Evolutionary conservation across 2,113 vertebrate genomes (phyloP).

Genomic region (Carettochelys insculpta): DNA sequence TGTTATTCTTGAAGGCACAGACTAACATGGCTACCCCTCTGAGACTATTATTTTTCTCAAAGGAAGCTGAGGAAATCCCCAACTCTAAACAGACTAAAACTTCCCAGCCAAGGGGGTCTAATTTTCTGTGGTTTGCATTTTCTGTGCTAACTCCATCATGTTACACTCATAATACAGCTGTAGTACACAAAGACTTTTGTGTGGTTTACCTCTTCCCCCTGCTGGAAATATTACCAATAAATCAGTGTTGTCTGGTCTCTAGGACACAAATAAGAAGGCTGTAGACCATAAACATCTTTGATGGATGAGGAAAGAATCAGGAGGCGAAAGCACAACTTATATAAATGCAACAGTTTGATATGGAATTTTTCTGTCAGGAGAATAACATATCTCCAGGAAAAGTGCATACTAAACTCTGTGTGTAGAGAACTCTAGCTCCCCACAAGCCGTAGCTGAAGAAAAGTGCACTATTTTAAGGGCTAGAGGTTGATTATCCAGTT

Average conservation of each 20-base stretch:
- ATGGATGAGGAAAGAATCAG: not conserved
- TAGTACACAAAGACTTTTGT: not conserved
- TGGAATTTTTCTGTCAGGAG: not conserved
- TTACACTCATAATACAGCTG: not conserved
- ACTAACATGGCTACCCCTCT: too few species aligned
- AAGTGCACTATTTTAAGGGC: not conserved
- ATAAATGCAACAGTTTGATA: not conserved
- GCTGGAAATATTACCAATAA: slow-evolving; percentile 52
- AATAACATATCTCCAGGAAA: not conserved
- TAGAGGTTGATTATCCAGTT: not conserved
- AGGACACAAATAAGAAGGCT: slow-evolving; percentile 50
- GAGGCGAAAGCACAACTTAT: slow-evolving; percentile 3
- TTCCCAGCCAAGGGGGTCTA: not conserved
- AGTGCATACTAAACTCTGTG: not conserved
- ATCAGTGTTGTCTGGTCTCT: slow-evolving; percentile 30
- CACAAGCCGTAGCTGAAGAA: not conserved
- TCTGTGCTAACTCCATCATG: not conserved
- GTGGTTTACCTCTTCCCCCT: slow-evolving; percentile 39
- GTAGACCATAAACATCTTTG: slow-evolving; percentile 31
- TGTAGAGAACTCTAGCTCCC: not conserved
- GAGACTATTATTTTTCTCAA: too few species aligned
- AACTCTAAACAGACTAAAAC: not conserved
- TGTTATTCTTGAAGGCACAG: too few species aligned
- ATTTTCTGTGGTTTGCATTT: not conserved
- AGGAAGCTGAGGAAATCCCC: not conserved